Evolutionary conservation across 2,888 invertebrate species (phyloP), one percentile per base, ranked within the genome.

Genomic region (Diadegma fenestrale): DNA sequence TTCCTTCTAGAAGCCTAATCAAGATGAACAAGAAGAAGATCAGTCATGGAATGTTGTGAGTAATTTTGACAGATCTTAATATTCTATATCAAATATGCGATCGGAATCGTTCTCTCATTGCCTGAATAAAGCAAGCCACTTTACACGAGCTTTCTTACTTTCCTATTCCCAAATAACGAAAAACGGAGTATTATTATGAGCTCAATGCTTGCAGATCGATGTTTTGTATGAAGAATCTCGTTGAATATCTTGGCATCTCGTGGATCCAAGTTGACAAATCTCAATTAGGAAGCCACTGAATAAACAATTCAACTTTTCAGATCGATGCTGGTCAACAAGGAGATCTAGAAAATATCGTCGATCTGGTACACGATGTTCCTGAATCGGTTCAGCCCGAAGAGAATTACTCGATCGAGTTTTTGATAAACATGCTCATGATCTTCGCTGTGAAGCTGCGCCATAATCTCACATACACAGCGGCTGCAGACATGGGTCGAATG

Each of bases 361-460:
- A 58, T 41, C 37, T 26, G 14, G 54, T 54, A 26, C 14, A 37
- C 37, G 54, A 41, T 26, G 17, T 26, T 54, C 58, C 54, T 19
- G 68, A 17, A 58, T 54, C 54, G n/a, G 41, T 17, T 37, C 41
- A 37, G 8, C 66, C 54, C 30, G 77, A 68, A 14, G 73, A 80
- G 19, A 73, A 58, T 33, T 80, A 80, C 22, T 19, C 80, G 33
- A 80, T 68, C 12, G 58, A 54, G 10, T 80, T 80, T 73, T 68
- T 80, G 33, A 68, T 43, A 51, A 22, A 75, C 66, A 80, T 58
- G 45, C 73, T 80, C 30, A 54, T 73, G 68, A 61, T 80, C n/a
- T 45, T 80, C 33, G 80, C 73, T 45, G 58, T 54, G 22, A 80
- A 80, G 73, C 58, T 80, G 68, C 80, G 73, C 26, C 71, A 80